phyloP scores from a whole-genome alignment of 2,888 invertebrate species.

The Keiferia lycopersicella region DNA sequence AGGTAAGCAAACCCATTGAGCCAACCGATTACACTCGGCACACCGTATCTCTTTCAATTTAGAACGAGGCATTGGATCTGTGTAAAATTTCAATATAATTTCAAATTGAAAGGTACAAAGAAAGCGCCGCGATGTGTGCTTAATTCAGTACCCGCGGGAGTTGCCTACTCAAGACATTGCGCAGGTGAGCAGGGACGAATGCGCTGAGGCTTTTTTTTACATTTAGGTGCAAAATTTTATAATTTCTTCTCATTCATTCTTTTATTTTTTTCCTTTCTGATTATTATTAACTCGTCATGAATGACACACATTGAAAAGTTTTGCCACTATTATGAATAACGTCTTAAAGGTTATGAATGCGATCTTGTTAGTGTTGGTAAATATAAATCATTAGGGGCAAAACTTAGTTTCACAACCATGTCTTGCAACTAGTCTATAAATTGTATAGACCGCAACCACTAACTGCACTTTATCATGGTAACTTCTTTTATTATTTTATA shows the following conservation, averaged over 20 bases:
- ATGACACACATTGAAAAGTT: too few relatives aligned
- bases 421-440: neutral
- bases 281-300: too few relatives aligned
- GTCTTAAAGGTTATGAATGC: too few relatives aligned
- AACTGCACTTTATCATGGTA: neutral
- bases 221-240: too few relatives aligned
- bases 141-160: constrained; percentile 12
- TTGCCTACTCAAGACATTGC: neutral
- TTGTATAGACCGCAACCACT: neutral
- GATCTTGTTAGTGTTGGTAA: too few relatives aligned
- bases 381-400: neutral
- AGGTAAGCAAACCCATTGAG: neutral
- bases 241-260: neutral
- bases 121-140: constrained; percentile 4
- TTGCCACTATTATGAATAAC: too few relatives aligned
- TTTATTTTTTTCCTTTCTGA: too few relatives aligned
- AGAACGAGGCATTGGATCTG: neutral
- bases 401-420: neutral
- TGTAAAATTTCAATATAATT: constrained; percentile 2
- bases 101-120: constrained; percentile 12
- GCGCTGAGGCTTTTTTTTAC: neutral
- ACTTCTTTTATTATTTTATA: neutral
- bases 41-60: neutral
- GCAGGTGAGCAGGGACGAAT: neutral
- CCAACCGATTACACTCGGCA: too few relatives aligned